Evolutionary conservation across 2,888 invertebrate species (phyloP).

Genomic region (Rotaria macrura): DNA sequence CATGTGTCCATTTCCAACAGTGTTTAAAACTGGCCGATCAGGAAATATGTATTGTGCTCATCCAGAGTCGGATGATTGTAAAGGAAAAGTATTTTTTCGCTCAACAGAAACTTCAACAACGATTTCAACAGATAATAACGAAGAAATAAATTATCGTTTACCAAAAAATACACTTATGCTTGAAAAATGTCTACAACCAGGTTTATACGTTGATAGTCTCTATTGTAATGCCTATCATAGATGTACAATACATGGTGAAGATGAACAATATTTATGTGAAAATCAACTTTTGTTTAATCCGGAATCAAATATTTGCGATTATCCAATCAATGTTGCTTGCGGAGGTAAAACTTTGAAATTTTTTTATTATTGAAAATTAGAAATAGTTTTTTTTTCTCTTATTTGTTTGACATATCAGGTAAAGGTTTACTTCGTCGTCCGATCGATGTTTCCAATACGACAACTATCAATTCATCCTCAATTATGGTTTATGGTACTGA

Average conservation of each 20-base stretch:
- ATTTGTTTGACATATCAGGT: neutral
- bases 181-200: neutral
- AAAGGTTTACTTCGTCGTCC: slow-evolving; percentile 9
- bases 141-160: neutral
- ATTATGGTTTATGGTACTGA: slow-evolving; percentile 18
- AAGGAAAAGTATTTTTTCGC: slow-evolving; percentile 24
- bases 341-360: neutral
- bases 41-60: slow-evolving; percentile 32
- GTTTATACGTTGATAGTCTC: neutral
- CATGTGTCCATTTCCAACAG: slow-evolving; percentile 26
- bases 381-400: no score
- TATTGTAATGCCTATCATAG: slow-evolving; percentile 31
- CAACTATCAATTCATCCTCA: neutral
- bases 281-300: slow-evolving; percentile 33
- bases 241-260: slow-evolving; percentile 10
- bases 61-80: slow-evolving; percentile 25
- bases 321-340: slow-evolving; percentile 32
- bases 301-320: slow-evolving; percentile 29
- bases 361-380: no score
- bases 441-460: neutral
- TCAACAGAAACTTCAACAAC: neutral
- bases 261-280: slow-evolving; percentile 29
- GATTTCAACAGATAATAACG: neutral
- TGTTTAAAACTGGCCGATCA: slow-evolving; percentile 21
- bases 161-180: slow-evolving; percentile 6